Evolutionary conservation across 1,140 invertebrate genomes (phyloP), one percentile per base, ranked within the genome.

Genomic region (Papilio glaucus): DNA sequence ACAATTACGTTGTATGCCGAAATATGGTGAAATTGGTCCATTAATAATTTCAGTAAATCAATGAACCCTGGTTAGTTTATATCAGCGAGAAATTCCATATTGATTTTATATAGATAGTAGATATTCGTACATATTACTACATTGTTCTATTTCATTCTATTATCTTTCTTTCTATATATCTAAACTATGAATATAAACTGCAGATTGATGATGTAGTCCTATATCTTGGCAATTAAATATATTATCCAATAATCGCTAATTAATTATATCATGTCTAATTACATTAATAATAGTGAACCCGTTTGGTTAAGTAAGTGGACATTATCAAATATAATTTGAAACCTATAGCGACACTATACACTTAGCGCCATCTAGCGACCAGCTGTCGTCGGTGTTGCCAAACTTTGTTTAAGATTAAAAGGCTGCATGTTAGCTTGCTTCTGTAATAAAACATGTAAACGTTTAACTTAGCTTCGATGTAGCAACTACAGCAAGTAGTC

Each of bases 371-470:
- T 69, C 41, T 68, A 42, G 41, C 67, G 42, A 53, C 42, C 42
- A 69, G 67, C 67, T 69, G 45, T 69, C 67, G 26, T 49, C 45
- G 42, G 26, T 69, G 67, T 53, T 53, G 49, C 49, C 67, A 45
- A 13, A 67, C 10, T 69, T 45, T 53, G 41, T 68, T 53, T 15
- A 49, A 69, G 26, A 49, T 15, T 69, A 69, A 33, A 69, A 15
- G 42, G 42, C 67, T 69, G 67, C 67, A 69, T 69, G 67, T 69
- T 69, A 69, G 67, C 67, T 69, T 69, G 67, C 67, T 69, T 69
- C n/a, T 49, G 67, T 69, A 69, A 69, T 69, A 69, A 69, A 69
- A 69, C 26, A 69, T 53, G 29, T 69, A 53, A 45, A 69, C 45
- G n/a, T 69, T 69, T n/a, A 53, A 29, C 26, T 53, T 69, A 49